Base-by-base conservation (phyloP, 2,797 vertebrate species). In the Labeo calbasu region DNA sequence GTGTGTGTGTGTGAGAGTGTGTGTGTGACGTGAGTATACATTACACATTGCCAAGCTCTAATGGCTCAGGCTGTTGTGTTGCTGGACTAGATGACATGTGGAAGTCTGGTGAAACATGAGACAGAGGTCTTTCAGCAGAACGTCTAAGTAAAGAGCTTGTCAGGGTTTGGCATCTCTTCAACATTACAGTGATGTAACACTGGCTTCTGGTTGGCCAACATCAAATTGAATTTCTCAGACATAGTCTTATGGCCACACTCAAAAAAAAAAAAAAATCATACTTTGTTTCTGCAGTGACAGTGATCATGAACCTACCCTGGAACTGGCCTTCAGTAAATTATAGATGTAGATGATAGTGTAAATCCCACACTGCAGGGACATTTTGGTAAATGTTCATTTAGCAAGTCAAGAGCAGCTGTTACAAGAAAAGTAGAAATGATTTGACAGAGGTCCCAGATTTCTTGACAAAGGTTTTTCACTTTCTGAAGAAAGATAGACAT, bases 21-120 rank as follows among this genome's bases (percentile, higher is more conserved):
- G 83, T 55, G 40, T 86, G 70, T 40, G 80, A 17, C 48, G 40
- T 14, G 68, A 71, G 66, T 71, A 28, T 53, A 25, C 70, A 66
- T 46, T 28, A 63, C 88, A 88, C 71, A 88, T 87, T 87, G 90
- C 87, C 92, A 91, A 92, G 90, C 88, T 83, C 43, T 10, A 85
- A 88, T 90, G 90, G 92, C 92, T 92, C 21, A 28, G 65, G 6
- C 48, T 12, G 70, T 43, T 53, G 65, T 9, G 28, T 25, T 13
- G 73, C 55, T 55, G 63, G 69, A 68, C 19, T 28, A 23, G 82
- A 57, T 85, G 82, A 80, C 79, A 76, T 84, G 84, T 85, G 88
- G 90, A 91, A 21, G 77, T 92, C 90, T 88, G 68, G 46, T 77
- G 87, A 85, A 87, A 87, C 59, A 23, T 23, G 76, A 89, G 82